Percentiles rank a stretch among this genome's conserved stretches.
Evolutionary conservation across 2,113 vertebrate genomes (phyloP).

Genomic region (Nestor notabilis): DNA sequence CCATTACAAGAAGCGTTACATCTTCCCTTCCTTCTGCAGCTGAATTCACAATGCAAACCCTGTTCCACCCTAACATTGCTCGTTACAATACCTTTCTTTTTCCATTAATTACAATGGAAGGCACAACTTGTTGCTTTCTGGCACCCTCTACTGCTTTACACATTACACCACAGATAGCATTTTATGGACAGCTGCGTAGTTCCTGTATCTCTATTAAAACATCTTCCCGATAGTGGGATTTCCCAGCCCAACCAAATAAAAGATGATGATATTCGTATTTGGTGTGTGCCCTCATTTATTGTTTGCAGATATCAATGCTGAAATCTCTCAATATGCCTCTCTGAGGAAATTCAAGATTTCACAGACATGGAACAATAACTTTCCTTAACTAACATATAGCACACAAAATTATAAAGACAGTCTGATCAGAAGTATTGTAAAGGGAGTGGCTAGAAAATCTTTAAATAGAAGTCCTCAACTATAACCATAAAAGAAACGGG

Average conservation of each 20-base stretch:
- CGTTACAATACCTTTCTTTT: not conserved
- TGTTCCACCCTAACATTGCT: not conserved
- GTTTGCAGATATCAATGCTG: not conserved
- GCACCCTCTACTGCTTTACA: slow-evolving; percentile 15
- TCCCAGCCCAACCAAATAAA: not conserved
- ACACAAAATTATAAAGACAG: not conserved
- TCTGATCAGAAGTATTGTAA: not conserved
- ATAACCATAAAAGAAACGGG: not conserved
- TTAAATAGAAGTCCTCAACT: slow-evolving; percentile 6
- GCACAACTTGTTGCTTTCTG: not conserved
- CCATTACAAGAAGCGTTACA: not conserved
- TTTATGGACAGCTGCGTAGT: not conserved
- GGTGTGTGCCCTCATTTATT: not conserved
- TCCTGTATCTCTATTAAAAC: not conserved
- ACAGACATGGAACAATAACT: not conserved
- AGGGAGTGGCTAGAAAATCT: not conserved
- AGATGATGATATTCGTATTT: not conserved
- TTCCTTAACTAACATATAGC: not conserved
- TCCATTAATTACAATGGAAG: not conserved
- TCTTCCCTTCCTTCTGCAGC: not conserved
- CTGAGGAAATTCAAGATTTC: not conserved
- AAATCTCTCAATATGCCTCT: not conserved
- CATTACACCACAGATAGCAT: not conserved
- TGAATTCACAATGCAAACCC: not conserved
- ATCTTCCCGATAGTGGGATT: not conserved